phyloP scores from a whole-genome alignment of 2,797 vertebrate species.

The Acridotheres tristis region DNA sequence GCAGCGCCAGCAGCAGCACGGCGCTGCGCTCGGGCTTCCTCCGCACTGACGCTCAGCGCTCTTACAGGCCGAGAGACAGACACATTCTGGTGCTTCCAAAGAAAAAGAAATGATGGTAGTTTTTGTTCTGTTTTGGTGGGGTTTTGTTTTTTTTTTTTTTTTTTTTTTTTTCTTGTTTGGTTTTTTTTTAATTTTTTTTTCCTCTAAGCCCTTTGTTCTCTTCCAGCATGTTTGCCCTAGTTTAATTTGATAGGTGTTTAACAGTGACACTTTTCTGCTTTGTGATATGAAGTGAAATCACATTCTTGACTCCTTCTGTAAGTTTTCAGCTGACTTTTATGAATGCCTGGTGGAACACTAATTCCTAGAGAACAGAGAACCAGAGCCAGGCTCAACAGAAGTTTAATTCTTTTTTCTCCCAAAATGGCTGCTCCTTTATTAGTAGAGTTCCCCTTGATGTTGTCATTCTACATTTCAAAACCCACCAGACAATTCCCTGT shows the following conservation, averaged over 20 bases:
- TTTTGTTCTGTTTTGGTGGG: not conserved
- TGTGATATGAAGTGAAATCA: not conserved
- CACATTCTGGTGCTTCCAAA: not conserved
- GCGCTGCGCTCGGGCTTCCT: too few relatives aligned
- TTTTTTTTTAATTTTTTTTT: accelerated
- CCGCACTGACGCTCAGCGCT: too few relatives aligned
- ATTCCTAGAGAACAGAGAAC: not conserved
- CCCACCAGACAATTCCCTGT: not conserved
- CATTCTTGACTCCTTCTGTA: not conserved
- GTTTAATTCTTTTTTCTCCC: not conserved
- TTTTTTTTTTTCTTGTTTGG: too few relatives aligned
- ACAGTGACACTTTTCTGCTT: not conserved
- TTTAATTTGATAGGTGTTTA: not conserved
- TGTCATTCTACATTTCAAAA: not conserved
- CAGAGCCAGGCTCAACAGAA: not conserved
- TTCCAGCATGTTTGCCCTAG: not conserved
- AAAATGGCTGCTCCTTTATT: not conserved
- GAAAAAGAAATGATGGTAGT: not conserved
- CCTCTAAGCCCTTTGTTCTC: not conserved
- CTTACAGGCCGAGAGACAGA: not conserved
- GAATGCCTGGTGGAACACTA: not conserved
- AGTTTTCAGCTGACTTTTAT: not conserved
- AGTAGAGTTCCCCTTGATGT: not conserved
- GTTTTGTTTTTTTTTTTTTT: too few relatives aligned
- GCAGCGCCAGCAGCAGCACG: too few relatives aligned